Base-by-base conservation (phyloP, 2,888 invertebrate genomes). In the Pyralis farinalis region DNA sequence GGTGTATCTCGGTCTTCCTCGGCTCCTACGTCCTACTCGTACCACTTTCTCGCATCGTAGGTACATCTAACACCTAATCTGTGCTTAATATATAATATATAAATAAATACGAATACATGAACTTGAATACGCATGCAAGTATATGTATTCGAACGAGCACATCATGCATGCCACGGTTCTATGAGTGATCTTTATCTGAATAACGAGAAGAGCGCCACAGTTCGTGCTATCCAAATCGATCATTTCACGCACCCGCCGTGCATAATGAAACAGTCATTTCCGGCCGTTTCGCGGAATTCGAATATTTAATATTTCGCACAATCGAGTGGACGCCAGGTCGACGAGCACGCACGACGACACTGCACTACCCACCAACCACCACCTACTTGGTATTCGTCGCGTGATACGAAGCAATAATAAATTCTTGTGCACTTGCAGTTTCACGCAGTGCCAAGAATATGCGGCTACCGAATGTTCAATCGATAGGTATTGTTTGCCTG, bases 401-500 rank as follows among this genome's bases (percentile, higher is more conserved):
- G 75, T 74, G 76, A 68, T 70, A 58, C 45, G 45, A 48, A 55
- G 64, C 75, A 69, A 82, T 85, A 79, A 85, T 84, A 83, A 74
- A 87, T 86, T 81, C 86, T 76, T 78, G 77, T 85, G 85, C 86
- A 87, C 84, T 87, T 86, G 85, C 86, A 86, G 73, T 84, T 85
- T 87, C 77, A 73, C 75, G 79, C 69, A 75, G 61, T 84, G 80
- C 82, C 82, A 73, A 81, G 80, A 82, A 84, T 77, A 63, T 64
- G 67, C 75, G 65, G 67, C 80, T 75, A 67, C 75, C 82, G 84
- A 85, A 87, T 87, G 69, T 69, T 77, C 77, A 86, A 78, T 66
- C 71, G 56, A 51, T n/a, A n/a, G n/a, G n/a, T 58, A 74, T 78
- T 79, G 75, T 77, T 72, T 53, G 47, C 64, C 63, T 55, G 55